Percentiles rank a stretch among this genome's conserved stretches.
phyloP scores from a whole-genome alignment of 2,888 invertebrate genomes.

The Margaritifera margaritifera region DNA sequence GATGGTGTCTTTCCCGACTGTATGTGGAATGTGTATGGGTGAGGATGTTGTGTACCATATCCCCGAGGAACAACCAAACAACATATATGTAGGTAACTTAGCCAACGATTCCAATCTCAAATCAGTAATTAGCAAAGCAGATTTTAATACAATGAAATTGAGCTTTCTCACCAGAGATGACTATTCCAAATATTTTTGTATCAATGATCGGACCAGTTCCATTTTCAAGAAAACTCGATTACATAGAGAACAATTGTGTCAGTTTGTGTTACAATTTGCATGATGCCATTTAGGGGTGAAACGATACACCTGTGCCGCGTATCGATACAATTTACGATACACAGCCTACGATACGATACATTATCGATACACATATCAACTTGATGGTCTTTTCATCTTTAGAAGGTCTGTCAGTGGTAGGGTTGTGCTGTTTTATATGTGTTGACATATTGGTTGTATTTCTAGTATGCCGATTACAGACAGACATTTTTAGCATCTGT shows the following conservation, averaged over 20 bases:
- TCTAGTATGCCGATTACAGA: too few relatives aligned
- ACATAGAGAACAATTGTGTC: constrained; percentile 47
- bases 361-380: too few relatives aligned
- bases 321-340: too few relatives aligned
- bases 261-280: constrained; percentile 37
- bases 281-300: constrained; percentile 28
- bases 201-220: constrained; percentile 34
- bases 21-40: constrained; percentile 2
- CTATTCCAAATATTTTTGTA: constrained; percentile 33
- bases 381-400: too few relatives aligned
- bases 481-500: too few relatives aligned
- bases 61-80: constrained; percentile 56
- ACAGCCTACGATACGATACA: too few relatives aligned
- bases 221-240: constrained; percentile 35
- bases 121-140: constrained; percentile 35
- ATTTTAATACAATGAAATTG: constrained; percentile 42
- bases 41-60: constrained; percentile 52
- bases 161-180: constrained; percentile 43
- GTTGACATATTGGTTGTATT: too few relatives aligned
- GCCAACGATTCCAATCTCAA: constrained; percentile 45
- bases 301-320: too few relatives aligned
- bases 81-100: constrained; percentile 53
- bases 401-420: too few relatives aligned
- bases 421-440: too few relatives aligned
- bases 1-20: too few relatives aligned